Conservation (phyloP, 2,797 vertebrate genomes). For the Crossoptilon crossoptilon region DNA sequence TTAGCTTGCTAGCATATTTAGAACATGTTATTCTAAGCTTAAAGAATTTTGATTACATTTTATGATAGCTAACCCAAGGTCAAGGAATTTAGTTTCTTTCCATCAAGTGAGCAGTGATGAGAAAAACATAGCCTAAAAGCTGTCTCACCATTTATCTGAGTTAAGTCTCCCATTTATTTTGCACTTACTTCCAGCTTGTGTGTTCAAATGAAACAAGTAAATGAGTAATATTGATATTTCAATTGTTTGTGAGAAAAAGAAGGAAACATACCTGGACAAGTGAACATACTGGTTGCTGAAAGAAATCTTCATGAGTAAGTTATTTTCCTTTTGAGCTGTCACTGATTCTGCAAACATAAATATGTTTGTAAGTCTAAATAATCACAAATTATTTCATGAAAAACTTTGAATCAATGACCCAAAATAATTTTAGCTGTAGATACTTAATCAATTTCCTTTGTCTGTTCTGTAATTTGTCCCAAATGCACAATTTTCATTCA, state of each 20-base stretch:
- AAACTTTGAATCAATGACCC: constrained; percentile 62
- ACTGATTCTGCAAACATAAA: constrained; percentile 42
- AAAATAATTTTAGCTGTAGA: constrained; percentile 69
- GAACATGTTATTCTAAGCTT: constrained; percentile 50
- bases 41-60: constrained; percentile 71
- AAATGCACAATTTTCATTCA: constrained; percentile 56
- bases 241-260: not conserved
- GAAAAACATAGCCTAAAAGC: not conserved
- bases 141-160: not conserved
- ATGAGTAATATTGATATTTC: not conserved
- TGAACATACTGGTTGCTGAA: not conserved
- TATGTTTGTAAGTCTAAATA: constrained; percentile 48
- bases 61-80: constrained; percentile 62
- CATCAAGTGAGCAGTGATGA: constrained; percentile 8
- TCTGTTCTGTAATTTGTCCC: constrained; percentile 46
- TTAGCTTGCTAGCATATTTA: constrained; percentile 51
- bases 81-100: constrained; percentile 69
- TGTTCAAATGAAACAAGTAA: not conserved
- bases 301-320: not conserved
- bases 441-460: constrained; percentile 51
- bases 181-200: not conserved
- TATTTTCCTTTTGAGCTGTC: constrained; percentile 11
- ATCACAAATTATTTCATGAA: constrained; percentile 59
- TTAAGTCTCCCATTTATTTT: not conserved
- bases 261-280: not conserved